Evolutionary conservation across 2,113 vertebrate species (phyloP).

Genomic region (Speoplatyrhinus poulsoni): DNA sequence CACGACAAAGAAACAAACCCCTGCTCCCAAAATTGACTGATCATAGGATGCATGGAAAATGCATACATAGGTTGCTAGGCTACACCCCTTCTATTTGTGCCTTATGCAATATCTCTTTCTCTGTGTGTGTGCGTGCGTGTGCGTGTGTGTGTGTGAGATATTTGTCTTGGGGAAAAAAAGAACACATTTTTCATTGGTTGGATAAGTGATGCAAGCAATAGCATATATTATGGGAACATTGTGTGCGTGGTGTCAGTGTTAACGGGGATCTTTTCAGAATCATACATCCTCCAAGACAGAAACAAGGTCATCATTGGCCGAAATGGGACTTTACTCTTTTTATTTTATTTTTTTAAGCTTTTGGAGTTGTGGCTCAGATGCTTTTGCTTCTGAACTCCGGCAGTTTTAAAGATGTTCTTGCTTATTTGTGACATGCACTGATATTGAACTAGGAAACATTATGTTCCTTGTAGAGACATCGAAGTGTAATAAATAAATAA

Average conservation of each 20-base stretch:
- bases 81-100: slow-evolving; percentile 85
- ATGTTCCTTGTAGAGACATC: slow-evolving; percentile 65
- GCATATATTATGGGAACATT: slow-evolving; percentile 17
- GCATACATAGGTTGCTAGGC: slow-evolving; percentile 74
- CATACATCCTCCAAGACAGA: too few species aligned
- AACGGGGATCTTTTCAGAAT: too few species aligned
- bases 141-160: too few species aligned
- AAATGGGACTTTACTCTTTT: not conserved
- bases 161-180: slow-evolving; percentile 79
- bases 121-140: slow-evolving; percentile 29
- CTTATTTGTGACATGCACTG: slow-evolving; percentile 88
- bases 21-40: not conserved
- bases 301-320: not conserved
- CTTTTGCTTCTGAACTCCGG: slow-evolving; percentile 59
- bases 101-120: slow-evolving; percentile 81
- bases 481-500: slow-evolving; percentile 73
- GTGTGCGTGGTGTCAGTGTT: not conserved
- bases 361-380: slow-evolving; percentile 2
- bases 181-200: slow-evolving; percentile 49
- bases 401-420: slow-evolving; percentile 70
- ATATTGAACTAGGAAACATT: slow-evolving; percentile 74
- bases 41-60: slow-evolving; percentile 6
- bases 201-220: slow-evolving; percentile 38
- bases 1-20: not conserved
- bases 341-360: not conserved